Evolutionary conservation across 37 sponge, comb jelly and placozoan species (phyloP), one percentile per base, ranked within the genome.

Genomic region (Dysidea cf. avara): DNA sequence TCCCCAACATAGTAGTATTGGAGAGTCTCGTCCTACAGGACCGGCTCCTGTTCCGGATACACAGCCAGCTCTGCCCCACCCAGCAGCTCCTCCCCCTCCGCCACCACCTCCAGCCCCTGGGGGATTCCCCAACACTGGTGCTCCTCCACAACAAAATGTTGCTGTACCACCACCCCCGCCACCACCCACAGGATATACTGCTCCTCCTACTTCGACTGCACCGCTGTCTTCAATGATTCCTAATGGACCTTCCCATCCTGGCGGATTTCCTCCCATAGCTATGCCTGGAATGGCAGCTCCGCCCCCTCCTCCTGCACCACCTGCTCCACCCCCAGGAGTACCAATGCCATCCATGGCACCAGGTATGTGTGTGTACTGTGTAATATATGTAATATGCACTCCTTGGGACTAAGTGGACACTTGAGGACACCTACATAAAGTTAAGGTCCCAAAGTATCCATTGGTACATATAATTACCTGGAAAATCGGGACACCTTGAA

Each of bases 151-250:
- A 9, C 46, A 43, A 9, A 43, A 43, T 9, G 9, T 43, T 26
- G 71, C 76, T 38, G n/a, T n/a, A n/a, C 87, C 83, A 30, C 69
- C 83, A 25, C 61, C 81, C 9, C 36, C 64, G 20, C 71, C 77
- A 13, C 46, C 71, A 53, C 30, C 39, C 53, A 12, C 58, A 6
- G 38, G 34, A 22, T 31, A 16, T 21, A 12, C 25, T 9, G 26
- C 29, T 0, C 54, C 22, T 39, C 67, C 67, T 13, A 20, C 67
- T 17, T 66, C 18, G 39, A 1, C 0, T 9, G 1, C 1, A 28
- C 74, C 38, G 26, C 47, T 28, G 18, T 2, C 13, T 25, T 40
- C 16, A 0, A 6, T 46, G 58, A 55, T 55, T 4, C 67, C 39
- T 11, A 7, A 77, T 20, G n/a, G 32, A 7, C 51, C 25, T 25